A percentile compares a stretch with the other conserved stretches of the same genome.
Evolutionary conservation across 2,888 invertebrate genomes (phyloP).

Genomic region (Polydrusus cervinus): DNA sequence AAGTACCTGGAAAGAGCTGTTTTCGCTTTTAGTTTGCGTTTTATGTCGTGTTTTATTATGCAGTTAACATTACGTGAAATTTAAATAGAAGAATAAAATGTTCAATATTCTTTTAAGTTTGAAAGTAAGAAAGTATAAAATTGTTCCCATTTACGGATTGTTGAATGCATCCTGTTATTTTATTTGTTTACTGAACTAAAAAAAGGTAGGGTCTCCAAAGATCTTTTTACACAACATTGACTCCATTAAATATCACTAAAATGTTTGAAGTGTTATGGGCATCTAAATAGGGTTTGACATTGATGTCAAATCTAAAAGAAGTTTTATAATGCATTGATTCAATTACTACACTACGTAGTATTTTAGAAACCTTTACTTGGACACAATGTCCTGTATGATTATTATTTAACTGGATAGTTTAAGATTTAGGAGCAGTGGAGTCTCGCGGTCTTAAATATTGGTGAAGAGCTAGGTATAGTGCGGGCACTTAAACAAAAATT

Average conservation of each 20-base stretch:
- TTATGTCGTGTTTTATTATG: neutral
- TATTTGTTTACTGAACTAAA: neutral
- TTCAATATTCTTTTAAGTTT: neutral
- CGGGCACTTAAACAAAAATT: too few species aligned
- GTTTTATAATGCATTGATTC: too few species aligned
- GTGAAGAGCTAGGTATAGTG: too few species aligned
- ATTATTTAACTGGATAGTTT: too few species aligned
- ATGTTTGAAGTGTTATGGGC: neutral
- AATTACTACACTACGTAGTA: too few species aligned
- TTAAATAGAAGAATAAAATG: neutral
- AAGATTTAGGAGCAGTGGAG: too few species aligned
- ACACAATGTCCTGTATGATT: too few species aligned
- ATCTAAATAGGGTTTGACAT: too few species aligned
- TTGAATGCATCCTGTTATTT: slow-evolving; percentile 5
- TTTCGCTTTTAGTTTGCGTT: neutral
- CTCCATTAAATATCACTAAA: neutral
- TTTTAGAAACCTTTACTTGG: too few species aligned
- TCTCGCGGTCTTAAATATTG: too few species aligned
- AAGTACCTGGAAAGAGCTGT: neutral
- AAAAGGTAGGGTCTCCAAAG: neutral
- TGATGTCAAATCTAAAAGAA: too few species aligned
- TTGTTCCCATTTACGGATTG: neutral
- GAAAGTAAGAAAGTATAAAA: neutral
- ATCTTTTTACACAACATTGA: neutral
- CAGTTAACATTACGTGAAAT: slow-evolving; percentile 2